Percentiles rank a stretch among this genome's conserved stretches.
Evolutionary conservation across 2,888 invertebrate species (phyloP).

Genomic region (Drosophila pseudotakahashii): DNA sequence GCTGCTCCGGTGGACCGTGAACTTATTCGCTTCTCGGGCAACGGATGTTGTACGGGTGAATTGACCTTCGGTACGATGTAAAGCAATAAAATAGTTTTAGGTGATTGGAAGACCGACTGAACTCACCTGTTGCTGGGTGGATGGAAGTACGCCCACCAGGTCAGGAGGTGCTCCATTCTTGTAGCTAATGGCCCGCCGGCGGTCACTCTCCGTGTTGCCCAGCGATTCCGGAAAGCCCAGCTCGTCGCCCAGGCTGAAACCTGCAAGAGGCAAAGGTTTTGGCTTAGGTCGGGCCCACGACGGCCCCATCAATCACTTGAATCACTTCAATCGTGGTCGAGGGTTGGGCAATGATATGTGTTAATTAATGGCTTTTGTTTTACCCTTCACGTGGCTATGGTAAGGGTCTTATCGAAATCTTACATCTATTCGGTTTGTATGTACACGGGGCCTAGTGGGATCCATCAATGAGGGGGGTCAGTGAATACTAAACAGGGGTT

Average conservation of each 20-base stretch:
- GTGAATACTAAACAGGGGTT: constrained; percentile 16
- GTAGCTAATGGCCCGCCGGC: constrained; percentile 88
- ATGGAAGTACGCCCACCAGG: constrained; percentile 80
- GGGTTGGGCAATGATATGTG: constrained; percentile 35
- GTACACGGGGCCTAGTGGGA: constrained; percentile 19
- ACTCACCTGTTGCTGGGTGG: constrained; percentile 61
- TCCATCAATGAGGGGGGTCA: constrained; percentile 18
- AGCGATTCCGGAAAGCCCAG: constrained; percentile 93
- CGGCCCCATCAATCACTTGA: constrained; percentile 49
- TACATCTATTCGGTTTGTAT: constrained; percentile 20
- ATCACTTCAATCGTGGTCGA: constrained; percentile 36
- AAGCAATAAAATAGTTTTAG: not conserved
- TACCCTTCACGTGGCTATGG: constrained; percentile 26
- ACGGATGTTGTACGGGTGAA: constrained; percentile 51
- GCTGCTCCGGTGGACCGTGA: constrained; percentile 76
- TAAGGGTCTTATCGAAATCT: constrained; percentile 30
- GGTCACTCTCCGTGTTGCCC: constrained; percentile 90
- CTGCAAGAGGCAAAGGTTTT: constrained; percentile 83
- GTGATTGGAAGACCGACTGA: not conserved
- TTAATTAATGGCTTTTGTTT: constrained; percentile 63
- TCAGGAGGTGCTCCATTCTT: constrained; percentile 85
- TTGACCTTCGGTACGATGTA: constrained; percentile 30
- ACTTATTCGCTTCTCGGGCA: constrained; percentile 76
- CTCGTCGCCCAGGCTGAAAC: constrained; percentile 94
- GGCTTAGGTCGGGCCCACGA: constrained; percentile 15